phyloP scores from a whole-genome alignment of 2,113 vertebrate species.

The Chinchilla lanigera region DNA sequence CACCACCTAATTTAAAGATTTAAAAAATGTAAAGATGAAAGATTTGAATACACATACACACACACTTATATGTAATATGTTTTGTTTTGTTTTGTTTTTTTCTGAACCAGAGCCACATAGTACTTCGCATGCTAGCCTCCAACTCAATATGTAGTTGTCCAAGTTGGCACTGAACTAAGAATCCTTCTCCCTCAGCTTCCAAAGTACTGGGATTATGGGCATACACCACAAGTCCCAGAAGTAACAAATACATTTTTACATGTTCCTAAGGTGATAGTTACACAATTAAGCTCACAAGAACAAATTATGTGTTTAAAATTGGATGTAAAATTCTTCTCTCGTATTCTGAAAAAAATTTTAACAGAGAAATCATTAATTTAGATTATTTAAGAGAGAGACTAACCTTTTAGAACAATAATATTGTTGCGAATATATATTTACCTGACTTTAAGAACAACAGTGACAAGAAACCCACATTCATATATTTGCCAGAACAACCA shows the following conservation, averaged over 20 bases:
- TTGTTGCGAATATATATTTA: constrained; percentile 16
- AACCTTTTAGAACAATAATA: background rate
- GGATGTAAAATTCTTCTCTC: background rate
- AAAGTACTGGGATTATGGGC: background rate
- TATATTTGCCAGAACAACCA: constrained; percentile 33
- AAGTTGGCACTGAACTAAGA: background rate
- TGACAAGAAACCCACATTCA: background rate
- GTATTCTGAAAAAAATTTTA: constrained; percentile 35
- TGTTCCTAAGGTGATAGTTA: background rate
- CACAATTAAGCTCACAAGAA: background rate
- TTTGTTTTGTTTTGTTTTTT: background rate
- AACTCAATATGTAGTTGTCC: background rate
- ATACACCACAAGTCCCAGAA: background rate
- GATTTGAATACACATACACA: background rate
- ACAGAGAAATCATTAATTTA: background rate
- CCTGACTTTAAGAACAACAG: constrained; percentile 6
- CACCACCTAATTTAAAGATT: constrained; percentile 10
- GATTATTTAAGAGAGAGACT: background rate
- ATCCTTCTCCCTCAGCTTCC: background rate
- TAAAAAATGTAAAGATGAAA: constrained; percentile 28
- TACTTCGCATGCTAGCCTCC: background rate
- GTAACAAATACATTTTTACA: background rate
- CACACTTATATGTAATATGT: background rate
- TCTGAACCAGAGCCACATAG: background rate
- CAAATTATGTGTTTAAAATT: background rate